Evolutionary conservation across 2,113 vertebrate species (phyloP).

Genomic region (Macrotus californicus): DNA sequence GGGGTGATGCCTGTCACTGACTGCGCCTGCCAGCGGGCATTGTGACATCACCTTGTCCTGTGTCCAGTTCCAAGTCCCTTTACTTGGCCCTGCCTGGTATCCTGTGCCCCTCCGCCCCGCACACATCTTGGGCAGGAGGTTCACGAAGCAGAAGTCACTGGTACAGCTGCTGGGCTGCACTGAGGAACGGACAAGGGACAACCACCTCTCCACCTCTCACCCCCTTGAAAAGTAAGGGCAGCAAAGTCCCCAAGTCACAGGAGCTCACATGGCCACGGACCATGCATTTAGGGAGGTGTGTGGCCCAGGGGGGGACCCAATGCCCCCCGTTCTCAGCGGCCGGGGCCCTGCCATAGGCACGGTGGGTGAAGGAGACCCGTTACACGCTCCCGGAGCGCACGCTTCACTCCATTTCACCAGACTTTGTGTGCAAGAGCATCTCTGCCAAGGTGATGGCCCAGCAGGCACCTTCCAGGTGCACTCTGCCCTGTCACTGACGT

Average conservation of each 20-base stretch:
- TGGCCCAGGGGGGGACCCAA: rapidly evolving
- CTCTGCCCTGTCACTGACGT: too few species aligned
- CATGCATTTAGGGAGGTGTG: rapidly evolving
- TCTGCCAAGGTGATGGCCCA: too few species aligned
- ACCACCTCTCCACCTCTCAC: not conserved
- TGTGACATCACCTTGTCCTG: rapidly evolving
- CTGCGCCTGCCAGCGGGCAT: not conserved
- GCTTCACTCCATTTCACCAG: too few species aligned
- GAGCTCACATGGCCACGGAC: rapidly evolving
- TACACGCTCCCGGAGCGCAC: rapidly evolving
- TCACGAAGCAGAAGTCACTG: rapidly evolving
- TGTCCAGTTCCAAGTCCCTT: not conserved
- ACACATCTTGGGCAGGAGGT: not conserved
- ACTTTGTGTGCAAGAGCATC: too few species aligned
- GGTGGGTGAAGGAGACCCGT: rapidly evolving
- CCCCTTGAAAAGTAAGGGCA: too few species aligned
- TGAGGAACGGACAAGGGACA: not conserved
- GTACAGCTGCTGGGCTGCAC: rapidly evolving
- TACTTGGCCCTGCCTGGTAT: not conserved
- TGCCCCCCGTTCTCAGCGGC: not conserved
- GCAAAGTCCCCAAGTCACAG: not conserved
- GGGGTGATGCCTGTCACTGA: not conserved
- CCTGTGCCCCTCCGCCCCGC: rapidly evolving
- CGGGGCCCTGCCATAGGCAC: rapidly evolving
- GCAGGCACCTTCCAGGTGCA: too few species aligned